Percentiles rank a stretch among this genome's conserved stretches.
These are phyloP conservation scores for Drosophila gaucha DNA, from an alignment of 2,888 invertebrate species.

Conservation along the genomic window DNA sequence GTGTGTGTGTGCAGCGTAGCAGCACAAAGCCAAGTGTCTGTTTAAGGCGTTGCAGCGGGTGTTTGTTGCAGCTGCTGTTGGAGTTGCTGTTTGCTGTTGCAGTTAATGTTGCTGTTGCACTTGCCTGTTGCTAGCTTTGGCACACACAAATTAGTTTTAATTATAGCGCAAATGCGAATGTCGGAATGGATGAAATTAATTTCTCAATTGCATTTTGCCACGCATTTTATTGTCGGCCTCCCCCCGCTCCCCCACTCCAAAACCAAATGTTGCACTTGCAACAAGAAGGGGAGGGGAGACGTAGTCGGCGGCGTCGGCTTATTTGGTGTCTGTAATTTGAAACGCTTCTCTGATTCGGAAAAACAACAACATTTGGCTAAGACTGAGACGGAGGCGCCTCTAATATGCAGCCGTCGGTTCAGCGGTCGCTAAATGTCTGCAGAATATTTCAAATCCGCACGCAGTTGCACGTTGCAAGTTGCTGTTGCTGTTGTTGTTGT, in stretches of 20 bases:
- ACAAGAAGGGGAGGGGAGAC: background rate
- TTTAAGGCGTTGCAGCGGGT: conserved; percentile 61
- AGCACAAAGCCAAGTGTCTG: conserved; percentile 68
- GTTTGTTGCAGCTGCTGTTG: conserved; percentile 34
- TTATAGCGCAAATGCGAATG: conserved; percentile 79
- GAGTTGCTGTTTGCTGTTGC: conserved; percentile 21
- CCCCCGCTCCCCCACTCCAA: too few relatives aligned
- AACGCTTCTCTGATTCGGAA: conserved; percentile 81
- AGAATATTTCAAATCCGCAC: conserved; percentile 69
- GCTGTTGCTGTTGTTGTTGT: conserved; percentile 3
- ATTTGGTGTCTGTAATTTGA: conserved; percentile 83
- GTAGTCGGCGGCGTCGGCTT: conserved; percentile 65
- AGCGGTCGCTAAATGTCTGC: conserved; percentile 67
- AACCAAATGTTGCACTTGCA: conserved; percentile 38
- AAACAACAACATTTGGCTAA: conserved; percentile 60
- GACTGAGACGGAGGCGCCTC: conserved; percentile 10
- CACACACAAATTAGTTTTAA: conserved; percentile 81
- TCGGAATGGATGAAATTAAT: conserved; percentile 77
- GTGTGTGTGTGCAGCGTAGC: conserved; percentile 30
- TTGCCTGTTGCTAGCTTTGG: conserved; percentile 39
- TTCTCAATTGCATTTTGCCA: conserved; percentile 80
- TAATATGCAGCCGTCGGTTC: conserved; percentile 3
- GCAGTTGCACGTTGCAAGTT: conserved; percentile 45
- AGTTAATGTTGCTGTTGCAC: conserved; percentile 12
- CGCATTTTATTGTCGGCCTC: conserved; percentile 78